A percentile compares a stretch with the other conserved stretches of the same genome.
Evolutionary conservation across 53 echinoderm and acorn worm species (phyloP).

Genomic region (Glandiceps talaboti): DNA sequence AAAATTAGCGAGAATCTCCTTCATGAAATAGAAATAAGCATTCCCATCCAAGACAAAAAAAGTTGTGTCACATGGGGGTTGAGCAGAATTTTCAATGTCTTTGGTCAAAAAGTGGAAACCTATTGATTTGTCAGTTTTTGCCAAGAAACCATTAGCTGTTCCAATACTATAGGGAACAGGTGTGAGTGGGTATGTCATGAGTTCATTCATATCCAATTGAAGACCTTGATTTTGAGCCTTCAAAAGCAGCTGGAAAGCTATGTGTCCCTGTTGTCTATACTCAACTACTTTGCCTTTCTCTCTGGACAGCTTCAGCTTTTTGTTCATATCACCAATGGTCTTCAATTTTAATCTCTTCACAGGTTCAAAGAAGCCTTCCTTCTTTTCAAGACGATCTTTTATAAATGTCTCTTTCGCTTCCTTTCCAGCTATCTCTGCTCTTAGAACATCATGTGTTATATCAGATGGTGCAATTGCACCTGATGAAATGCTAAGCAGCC

Average conservation of each 20-base stretch:
- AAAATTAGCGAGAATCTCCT: conserved; percentile 13
- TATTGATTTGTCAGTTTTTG: conserved; percentile 11
- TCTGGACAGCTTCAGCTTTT: conserved; percentile 2
- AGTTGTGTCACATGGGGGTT: conserved; percentile 2
- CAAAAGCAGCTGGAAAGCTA: conserved; percentile 11
- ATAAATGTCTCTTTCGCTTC: background rate
- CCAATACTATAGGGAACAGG: conserved; percentile 30
- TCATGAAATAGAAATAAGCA: conserved; percentile 19
- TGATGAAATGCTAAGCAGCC: conserved; percentile 2
- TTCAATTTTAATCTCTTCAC: conserved; percentile 22
- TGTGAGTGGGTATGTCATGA: conserved; percentile 14
- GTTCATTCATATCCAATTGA: conserved; percentile 7
- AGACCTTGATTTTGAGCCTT: conserved; percentile 7
- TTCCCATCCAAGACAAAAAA: conserved; percentile 20
- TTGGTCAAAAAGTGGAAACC: conserved; percentile 1
- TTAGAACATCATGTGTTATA: conserved; percentile 4
- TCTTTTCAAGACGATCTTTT: conserved; percentile 1
- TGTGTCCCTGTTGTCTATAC: conserved; percentile 18
- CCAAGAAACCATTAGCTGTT: conserved; percentile 28
- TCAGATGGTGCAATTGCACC: conserved; percentile 1
- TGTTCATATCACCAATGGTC: conserved; percentile 4
- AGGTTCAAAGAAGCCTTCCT: conserved; percentile 28
- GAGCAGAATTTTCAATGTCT: conserved; percentile 8
- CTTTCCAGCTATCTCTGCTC: background rate
- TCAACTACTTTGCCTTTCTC: background rate